Conservation (phyloP, 37 sponge, comb jelly and placozoan genomes). For the Bolinopsis microptera region DNA sequence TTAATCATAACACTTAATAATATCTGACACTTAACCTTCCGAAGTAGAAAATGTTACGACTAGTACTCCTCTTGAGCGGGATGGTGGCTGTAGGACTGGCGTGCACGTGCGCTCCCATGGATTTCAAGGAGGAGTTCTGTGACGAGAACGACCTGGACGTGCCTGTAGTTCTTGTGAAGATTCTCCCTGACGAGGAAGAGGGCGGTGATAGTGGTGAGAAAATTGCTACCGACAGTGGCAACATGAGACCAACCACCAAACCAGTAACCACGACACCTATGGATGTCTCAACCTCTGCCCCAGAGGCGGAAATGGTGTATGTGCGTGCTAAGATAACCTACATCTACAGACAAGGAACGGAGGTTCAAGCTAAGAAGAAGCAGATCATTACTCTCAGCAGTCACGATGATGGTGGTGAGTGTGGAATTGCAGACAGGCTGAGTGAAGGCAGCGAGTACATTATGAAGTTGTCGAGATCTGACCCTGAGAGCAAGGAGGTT, state of each 20-base stretch:
- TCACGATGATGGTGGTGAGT: not conserved
- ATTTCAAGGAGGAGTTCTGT: not conserved
- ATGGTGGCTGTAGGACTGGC: not conserved
- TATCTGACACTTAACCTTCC: too few species aligned
- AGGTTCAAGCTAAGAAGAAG: not conserved
- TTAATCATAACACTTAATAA: too few species aligned
- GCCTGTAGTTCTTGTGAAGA: not conserved
- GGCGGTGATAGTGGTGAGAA: not conserved
- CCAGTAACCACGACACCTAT: too few species aligned
- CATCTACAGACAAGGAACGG: not conserved
- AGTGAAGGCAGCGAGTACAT: not conserved
- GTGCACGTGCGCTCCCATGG: not conserved
- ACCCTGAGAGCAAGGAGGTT: not conserved
- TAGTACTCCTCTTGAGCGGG: not conserved
- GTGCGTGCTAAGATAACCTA: not conserved
- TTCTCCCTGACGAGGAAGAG: not conserved
- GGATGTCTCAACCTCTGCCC: too few species aligned
- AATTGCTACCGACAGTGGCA: not conserved
- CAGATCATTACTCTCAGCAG: not conserved
- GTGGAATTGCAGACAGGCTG: not conserved
- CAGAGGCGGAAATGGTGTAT: not conserved
- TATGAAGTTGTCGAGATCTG: not conserved
- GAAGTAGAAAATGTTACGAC: not conserved
- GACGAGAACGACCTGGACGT: not conserved
- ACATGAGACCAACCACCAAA: not conserved